phyloP scores from a whole-genome alignment of 2,888 invertebrate species.

The Pyralis farinalis region DNA sequence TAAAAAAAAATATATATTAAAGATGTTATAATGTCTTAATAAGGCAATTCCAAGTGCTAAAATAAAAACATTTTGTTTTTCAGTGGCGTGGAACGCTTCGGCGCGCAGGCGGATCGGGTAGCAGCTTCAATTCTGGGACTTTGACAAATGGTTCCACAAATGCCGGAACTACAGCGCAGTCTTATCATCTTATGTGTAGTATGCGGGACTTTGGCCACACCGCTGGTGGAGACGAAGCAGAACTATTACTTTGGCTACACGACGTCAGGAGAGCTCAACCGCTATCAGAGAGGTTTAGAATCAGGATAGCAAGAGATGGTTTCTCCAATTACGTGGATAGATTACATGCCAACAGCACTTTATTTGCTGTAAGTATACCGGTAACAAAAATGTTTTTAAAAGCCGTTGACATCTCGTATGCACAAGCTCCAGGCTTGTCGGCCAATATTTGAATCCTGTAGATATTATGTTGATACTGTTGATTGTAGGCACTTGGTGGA shows the following conservation, averaged over 20 bases:
- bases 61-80: too few relatives aligned
- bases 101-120: slow-evolving; percentile 67
- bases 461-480: too few relatives aligned
- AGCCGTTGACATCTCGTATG: too few relatives aligned
- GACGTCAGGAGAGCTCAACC: slow-evolving; percentile 89
- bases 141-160: slow-evolving; percentile 47
- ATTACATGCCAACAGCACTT: slow-evolving; percentile 92
- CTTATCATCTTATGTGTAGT: slow-evolving; percentile 88
- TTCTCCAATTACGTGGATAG: slow-evolving; percentile 94
- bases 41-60: too few relatives aligned
- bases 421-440: too few relatives aligned
- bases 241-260: slow-evolving; percentile 92
- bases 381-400: too few relatives aligned
- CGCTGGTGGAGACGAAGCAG: slow-evolving; percentile 94
- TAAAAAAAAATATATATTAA: too few relatives aligned
- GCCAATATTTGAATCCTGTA: too few relatives aligned
- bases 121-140: slow-evolving; percentile 70
- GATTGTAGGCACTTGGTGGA: too few relatives aligned
- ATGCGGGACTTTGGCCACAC: slow-evolving; percentile 91
- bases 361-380: slow-evolving; percentile 87
- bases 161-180: slow-evolving; percentile 49
- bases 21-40: too few relatives aligned
- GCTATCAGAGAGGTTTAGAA: slow-evolving; percentile 93
- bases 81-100: slow-evolving; percentile 75
- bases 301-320: slow-evolving; percentile 93